A percentile compares a stretch with the other conserved stretches of the same genome.
These are phyloP conservation scores for Amphiduros pacificus DNA, from an alignment of 2,888 invertebrate species.

Conservation along the genomic window DNA sequence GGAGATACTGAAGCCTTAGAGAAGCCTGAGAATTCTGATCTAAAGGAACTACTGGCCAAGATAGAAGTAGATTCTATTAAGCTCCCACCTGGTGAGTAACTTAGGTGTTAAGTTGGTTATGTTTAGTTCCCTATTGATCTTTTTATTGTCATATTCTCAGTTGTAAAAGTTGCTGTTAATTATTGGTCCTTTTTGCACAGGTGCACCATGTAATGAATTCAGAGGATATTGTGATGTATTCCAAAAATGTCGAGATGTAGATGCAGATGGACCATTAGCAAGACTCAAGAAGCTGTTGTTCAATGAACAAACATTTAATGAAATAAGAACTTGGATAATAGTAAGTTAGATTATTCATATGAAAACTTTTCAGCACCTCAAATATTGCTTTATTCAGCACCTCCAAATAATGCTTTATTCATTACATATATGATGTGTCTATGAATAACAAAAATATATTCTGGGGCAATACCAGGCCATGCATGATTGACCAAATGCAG, in stretches of 20 bases:
- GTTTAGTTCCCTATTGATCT: too few relatives aligned
- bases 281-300: conserved; percentile 93
- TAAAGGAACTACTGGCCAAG: conserved; percentile 29
- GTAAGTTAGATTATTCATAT: conserved; percentile 64
- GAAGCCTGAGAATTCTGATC: conserved; percentile 28
- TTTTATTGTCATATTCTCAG: too few relatives aligned
- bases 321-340: conserved; percentile 90
- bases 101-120: neutral
- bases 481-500: too few relatives aligned
- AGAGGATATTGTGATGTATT: conserved; percentile 99
- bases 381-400: neutral
- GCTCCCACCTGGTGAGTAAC: conserved; percentile 36
- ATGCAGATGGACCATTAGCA: conserved; percentile 96
- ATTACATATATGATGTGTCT: too few relatives aligned
- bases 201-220: conserved; percentile 98
- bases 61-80: conserved; percentile 26
- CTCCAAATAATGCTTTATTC: too few relatives aligned
- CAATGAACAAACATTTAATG: conserved; percentile 83
- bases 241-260: conserved; percentile 95
- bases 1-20: conserved; percentile 28
- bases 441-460: too few relatives aligned
- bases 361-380: too few relatives aligned
- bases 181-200: conserved; percentile 33
- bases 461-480: too few relatives aligned
- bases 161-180: too few relatives aligned